Evolutionary conservation across 2,113 vertebrate species (phyloP), one percentile per base, ranked within the genome.

Genomic region (Petaurus breviceps): DNA sequence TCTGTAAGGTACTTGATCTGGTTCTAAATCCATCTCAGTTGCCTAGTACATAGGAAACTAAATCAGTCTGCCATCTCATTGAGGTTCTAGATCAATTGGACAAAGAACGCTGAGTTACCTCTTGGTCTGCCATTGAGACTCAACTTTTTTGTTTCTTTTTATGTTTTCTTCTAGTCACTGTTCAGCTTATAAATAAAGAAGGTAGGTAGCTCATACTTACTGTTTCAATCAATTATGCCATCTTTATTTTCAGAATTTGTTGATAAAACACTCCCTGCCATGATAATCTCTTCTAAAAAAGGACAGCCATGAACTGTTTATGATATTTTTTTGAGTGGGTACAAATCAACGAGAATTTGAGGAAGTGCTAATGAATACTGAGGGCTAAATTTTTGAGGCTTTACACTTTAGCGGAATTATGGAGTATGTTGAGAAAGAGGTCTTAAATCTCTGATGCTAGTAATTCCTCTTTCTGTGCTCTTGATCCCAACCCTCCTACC

Each of bases 161-260:
- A 93, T 94, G 43, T 31, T 93, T 90, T 52, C 90, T 92, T 92
- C 19, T 89, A 37, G 77, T 57, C 93, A 95, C 61, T 94, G 37
- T 94, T 90, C 57, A 53, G 47, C 46, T 92, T 94, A 77, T 91
- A 95, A 93, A 90, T 91, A 93, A 93, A 95, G 31, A 47, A 94
- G 50, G 50, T 9, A 92, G 54, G 0, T 68, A 47, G 16, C 37
- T 93, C 53, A 90, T 6, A 1, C 31, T 54, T 19, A 51, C 61
- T 93, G 49, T 47, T 95, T 96, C 94, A 89, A 37, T 94, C 89
- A 7, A 55, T 91, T 37, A 25, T 6, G 23, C 24, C 84, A 90
- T 92, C 11, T n/a, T 92, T 90, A 51, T 51, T 90, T 91, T 92
- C 28, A 93, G 91, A 93, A 90, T 2, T 46, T 92, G 49, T 93